Evolutionary conservation across 2,113 vertebrate species (phyloP).

Genomic region (Pedetes capensis): DNA sequence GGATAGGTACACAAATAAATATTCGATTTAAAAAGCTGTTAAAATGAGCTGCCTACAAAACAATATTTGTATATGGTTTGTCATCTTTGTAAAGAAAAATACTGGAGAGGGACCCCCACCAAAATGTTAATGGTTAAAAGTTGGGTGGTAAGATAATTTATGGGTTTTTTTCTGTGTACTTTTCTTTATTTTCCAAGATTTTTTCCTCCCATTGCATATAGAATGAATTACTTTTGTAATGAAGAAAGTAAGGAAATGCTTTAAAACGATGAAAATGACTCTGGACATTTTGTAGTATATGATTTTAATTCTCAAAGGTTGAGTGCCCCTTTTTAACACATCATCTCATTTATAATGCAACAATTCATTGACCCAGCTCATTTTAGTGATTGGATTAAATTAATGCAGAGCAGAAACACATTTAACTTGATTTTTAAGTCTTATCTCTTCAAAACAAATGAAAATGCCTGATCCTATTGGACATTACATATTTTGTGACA

Average conservation of each 20-base stretch:
- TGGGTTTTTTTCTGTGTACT: not conserved
- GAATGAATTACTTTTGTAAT: conserved; percentile 20
- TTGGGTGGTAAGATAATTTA: not conserved
- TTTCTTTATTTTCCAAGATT: not conserved
- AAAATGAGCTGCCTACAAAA: not conserved
- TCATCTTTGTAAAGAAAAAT: conserved; percentile 26
- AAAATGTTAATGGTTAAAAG: conserved; percentile 49
- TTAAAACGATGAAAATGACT: conserved; percentile 5
- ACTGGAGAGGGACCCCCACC: not conserved
- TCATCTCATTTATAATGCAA: not conserved
- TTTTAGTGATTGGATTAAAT: not conserved
- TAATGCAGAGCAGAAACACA: conserved; percentile 21
- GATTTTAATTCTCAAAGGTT: conserved; percentile 6
- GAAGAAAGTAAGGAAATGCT: not conserved
- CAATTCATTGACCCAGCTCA: not conserved
- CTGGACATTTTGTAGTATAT: not conserved
- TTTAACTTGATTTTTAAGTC: conserved; percentile 47
- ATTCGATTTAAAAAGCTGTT: not conserved
- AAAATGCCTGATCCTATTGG: not conserved
- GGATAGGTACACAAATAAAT: not conserved
- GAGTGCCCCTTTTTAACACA: not conserved
- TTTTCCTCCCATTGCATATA: not conserved
- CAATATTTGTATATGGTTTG: not conserved
- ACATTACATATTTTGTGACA: not conserved
- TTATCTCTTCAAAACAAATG: conserved; percentile 36